These are phyloP conservation scores for Bungarus multicinctus DNA, from an alignment of 2,113 vertebrate genomes.

Conservation along the genomic window DNA sequence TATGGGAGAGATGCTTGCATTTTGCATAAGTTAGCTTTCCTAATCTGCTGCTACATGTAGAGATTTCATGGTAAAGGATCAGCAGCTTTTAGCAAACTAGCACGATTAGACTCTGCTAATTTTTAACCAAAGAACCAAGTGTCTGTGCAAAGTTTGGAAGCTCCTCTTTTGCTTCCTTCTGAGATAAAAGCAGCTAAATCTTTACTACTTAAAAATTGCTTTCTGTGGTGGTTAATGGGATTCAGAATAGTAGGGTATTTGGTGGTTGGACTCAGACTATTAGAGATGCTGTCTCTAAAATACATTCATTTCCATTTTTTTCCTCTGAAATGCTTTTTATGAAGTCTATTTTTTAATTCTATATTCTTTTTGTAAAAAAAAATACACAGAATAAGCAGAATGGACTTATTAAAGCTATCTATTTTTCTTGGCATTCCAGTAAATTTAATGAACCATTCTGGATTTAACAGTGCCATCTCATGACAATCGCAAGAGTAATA, in stretches of 20 bases:
- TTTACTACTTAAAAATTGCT: background rate
- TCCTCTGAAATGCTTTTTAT: constrained; percentile 63
- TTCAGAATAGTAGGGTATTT: background rate
- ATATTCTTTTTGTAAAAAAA: constrained; percentile 62
- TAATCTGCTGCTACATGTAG: background rate
- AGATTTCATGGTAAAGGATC: background rate
- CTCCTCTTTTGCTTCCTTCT: background rate
- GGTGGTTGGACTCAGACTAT: background rate
- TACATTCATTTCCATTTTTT: constrained; percentile 35
- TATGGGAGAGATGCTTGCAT: background rate
- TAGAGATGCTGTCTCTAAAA: background rate
- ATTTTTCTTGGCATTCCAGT: constrained; percentile 72
- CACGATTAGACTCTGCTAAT: background rate
- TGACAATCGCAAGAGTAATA: constrained; percentile 62
- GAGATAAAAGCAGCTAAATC: background rate
- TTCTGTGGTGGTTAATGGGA: background rate
- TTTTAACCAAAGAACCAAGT: background rate
- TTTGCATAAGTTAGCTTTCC: background rate
- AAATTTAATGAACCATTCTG: constrained; percentile 73
- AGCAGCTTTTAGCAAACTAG: background rate
- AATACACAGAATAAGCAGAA: constrained; percentile 73
- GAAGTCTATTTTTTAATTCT: constrained; percentile 42
- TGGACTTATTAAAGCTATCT: constrained; percentile 76
- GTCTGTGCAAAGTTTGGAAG: background rate
- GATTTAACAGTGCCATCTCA: constrained; percentile 60